Conservation (phyloP, 2,113 vertebrate species). For the Muntiacus muntjak region DNA sequence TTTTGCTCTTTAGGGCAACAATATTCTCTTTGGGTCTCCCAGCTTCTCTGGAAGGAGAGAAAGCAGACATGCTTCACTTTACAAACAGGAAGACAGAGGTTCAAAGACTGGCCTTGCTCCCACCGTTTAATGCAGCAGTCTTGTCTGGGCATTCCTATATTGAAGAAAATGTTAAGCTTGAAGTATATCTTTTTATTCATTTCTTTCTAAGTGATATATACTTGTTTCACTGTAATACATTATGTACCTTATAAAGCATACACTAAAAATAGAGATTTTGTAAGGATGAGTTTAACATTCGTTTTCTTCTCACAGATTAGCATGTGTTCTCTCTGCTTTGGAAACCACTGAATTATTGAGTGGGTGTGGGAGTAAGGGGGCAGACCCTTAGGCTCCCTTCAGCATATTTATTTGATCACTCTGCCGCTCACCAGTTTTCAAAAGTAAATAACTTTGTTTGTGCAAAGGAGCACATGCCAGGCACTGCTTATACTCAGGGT, state of each 20-base stretch:
- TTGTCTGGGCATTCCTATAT: not conserved
- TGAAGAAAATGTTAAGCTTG: not conserved
- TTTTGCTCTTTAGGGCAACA: constrained; percentile 7
- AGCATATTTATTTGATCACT: not conserved
- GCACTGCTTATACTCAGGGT: not conserved
- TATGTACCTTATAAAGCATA: not conserved
- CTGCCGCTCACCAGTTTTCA: not conserved
- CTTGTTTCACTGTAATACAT: not conserved
- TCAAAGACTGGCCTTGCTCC: not conserved
- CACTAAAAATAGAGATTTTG: not conserved
- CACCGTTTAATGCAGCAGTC: not conserved
- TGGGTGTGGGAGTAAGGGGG: not conserved
- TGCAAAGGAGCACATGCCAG: not conserved
- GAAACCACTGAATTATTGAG: not conserved
- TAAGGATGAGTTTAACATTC: not conserved
- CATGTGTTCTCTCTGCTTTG: not conserved
- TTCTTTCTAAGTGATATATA: not conserved
- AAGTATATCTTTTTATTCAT: not conserved
- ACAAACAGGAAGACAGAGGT: not conserved
- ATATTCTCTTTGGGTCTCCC: not conserved
- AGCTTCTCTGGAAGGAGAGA: not conserved
- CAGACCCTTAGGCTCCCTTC: not conserved
- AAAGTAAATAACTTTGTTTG: not conserved
- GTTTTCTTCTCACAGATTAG: not conserved
- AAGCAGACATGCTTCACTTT: not conserved